phyloP scores from a whole-genome alignment of 2,888 invertebrate species.

The Drosophila neonasuta region DNA sequence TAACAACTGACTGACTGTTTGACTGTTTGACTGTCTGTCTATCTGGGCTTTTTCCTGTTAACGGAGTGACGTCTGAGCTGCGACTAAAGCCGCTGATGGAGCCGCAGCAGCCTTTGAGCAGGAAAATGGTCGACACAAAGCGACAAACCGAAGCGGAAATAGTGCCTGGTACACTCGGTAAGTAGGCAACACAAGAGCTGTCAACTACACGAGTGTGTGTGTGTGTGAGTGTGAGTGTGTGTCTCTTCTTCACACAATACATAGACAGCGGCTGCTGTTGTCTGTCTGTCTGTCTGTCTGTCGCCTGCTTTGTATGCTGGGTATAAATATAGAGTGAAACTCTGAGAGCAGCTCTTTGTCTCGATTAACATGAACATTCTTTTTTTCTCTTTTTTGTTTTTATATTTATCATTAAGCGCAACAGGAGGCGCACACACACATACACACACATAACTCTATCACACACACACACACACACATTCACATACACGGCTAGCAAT shows the following conservation, averaged over 20 bases:
- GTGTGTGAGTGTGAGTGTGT: conserved; percentile 8
- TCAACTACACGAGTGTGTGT: conserved; percentile 3
- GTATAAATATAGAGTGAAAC: conserved; percentile 28
- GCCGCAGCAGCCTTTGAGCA: conserved; percentile 58
- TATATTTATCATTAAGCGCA: conserved; percentile 71
- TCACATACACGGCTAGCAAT: conserved; percentile 46
- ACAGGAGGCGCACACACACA: conserved; percentile 55
- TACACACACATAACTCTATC: conserved; percentile 12
- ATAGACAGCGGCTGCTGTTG: conserved; percentile 3
- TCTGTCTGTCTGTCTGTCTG: conserved; percentile 6
- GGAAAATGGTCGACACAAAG: conserved; percentile 49
- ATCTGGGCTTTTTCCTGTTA: conserved; percentile 35
- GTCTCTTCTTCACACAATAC: conserved; percentile 22
- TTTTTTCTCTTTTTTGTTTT: conserved; percentile 25
- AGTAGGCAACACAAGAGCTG: conserved; percentile 58
- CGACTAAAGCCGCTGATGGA: conserved; percentile 61
- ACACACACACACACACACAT: conserved; percentile 6
- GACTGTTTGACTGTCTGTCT: conserved; percentile 22
- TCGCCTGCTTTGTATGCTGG: conserved; percentile 33
- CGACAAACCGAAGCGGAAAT: conserved; percentile 73
- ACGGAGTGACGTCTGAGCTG: conserved; percentile 63
- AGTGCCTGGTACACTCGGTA: conserved; percentile 63
- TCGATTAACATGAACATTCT: conserved; percentile 74
- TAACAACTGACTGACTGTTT: conserved; percentile 17
- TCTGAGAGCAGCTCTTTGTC: conserved; percentile 61